Conservation (phyloP, 2,113 vertebrate genomes). For the Stigmatopora nigra region DNA sequence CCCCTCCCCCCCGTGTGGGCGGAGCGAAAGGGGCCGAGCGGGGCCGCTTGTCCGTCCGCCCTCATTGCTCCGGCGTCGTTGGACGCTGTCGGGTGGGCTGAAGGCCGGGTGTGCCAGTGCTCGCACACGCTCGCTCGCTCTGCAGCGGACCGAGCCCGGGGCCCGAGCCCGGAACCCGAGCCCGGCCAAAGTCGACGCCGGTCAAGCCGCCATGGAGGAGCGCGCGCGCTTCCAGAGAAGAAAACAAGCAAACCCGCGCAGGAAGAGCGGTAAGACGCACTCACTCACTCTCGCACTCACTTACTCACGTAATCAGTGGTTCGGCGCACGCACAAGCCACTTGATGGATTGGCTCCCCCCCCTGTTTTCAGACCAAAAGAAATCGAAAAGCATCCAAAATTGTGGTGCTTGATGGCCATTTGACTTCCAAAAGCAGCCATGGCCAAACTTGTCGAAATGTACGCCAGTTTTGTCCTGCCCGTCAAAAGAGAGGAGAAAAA, state of each 20-base stretch:
- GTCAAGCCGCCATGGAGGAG: background rate
- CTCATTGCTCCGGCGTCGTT: background rate
- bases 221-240: conserved; percentile 1
- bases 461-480: too few relatives aligned
- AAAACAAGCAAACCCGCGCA: conserved; percentile 5
- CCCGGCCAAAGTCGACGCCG: too few relatives aligned
- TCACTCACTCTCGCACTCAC: background rate
- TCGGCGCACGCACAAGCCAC: background rate
- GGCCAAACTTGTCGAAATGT: too few relatives aligned
- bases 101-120: background rate
- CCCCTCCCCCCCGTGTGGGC: background rate
- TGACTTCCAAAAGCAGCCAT: too few relatives aligned
- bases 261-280: background rate
- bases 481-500: too few relatives aligned
- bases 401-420: too few relatives aligned
- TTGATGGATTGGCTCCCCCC: too few relatives aligned
- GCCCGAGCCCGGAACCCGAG: too few relatives aligned
- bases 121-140: background rate
- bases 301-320: too few relatives aligned
- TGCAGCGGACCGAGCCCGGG: background rate
- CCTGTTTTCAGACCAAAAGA: too few relatives aligned
- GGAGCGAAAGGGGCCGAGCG: background rate
- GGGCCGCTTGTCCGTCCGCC: background rate
- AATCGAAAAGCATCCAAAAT: too few relatives aligned
- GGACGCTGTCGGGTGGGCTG: background rate